Evolutionary conservation across 2,113 vertebrate species (phyloP), one percentile per base, ranked within the genome.

Genomic region (Cyrtonyx montezumae): DNA sequence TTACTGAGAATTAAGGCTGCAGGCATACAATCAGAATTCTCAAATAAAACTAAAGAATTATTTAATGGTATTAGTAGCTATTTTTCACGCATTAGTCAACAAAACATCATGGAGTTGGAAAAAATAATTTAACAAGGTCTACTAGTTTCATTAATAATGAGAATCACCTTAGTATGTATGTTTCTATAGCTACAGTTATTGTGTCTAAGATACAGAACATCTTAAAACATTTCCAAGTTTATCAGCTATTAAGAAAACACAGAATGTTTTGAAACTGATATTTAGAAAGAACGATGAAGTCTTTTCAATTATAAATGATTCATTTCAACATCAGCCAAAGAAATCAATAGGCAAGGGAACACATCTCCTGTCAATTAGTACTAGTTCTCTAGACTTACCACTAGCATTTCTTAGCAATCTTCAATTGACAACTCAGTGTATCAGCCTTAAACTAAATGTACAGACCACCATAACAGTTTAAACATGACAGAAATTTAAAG

Each of bases 221-320:
- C 51, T 94, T 75, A 59, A 75, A 90, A 70, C 30, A 71, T 63
- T 67, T 58, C 58, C 61, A 83, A 70, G 77, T 87, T 96, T 94
- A 92, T 74, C 78, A 86, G 83, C 59, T 67, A 94, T 94, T 80
- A 70, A 19, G 42, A 92, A 30, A 93, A 45, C 84, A 80, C 42
- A 75, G 66, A 75, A 1, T 0, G 36, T 73, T 96, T 85, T 84
- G 93, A 96, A 98, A 97, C 23, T 88, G 70, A 78, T 96, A 94
- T 94, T 96, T 91, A 85, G 80, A 87, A 96, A 96, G 19, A 78
- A 55, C 21, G 93, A 91, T 40, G 87, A 62, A 22, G 45, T 75
- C 45, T 75, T 83, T 91, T 74, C 70, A 71, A 83, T 93, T 82
- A 63, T 48, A 96, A 96, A 88, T 86, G 68, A 78, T 76, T 84